These are phyloP conservation scores for Eremophila alpestris DNA, from an alignment of 2,797 vertebrate species.

Conservation along the genomic window DNA sequence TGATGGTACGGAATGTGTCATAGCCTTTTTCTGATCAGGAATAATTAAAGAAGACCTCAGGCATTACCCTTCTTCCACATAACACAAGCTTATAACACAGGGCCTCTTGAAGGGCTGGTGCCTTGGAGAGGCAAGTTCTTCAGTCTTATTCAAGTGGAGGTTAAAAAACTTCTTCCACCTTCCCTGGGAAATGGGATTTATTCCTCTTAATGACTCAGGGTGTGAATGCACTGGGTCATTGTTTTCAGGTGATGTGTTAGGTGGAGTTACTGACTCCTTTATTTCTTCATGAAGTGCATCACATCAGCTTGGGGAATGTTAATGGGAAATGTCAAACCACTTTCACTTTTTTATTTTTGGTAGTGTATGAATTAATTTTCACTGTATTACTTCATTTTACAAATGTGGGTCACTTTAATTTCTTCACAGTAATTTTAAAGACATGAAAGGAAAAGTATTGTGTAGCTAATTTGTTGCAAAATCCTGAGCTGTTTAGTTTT, in stretches of 20 bases:
- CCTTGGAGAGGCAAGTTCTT: background rate
- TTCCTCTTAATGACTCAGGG: background rate
- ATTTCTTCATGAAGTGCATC: background rate
- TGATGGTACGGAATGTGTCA: fast-evolving
- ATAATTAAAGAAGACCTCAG: background rate
- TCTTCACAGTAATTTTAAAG: background rate
- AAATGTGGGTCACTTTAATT: background rate
- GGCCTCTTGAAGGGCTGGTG: background rate
- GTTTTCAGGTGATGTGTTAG: background rate
- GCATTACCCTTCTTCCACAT: background rate
- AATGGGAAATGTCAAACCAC: background rate
- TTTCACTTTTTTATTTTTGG: background rate
- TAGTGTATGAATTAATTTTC: background rate
- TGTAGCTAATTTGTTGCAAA: background rate
- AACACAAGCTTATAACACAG: background rate
- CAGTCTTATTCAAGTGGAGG: background rate
- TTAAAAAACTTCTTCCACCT: background rate
- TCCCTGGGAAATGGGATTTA: background rate
- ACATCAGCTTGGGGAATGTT: background rate
- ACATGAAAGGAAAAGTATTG: background rate
- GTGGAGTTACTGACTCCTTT: background rate
- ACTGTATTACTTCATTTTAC: background rate
- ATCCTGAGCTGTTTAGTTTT: background rate
- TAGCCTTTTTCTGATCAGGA: background rate
- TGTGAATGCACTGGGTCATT: background rate